Percentiles rank a stretch among this genome's conserved stretches.
Evolutionary conservation across 2,797 vertebrate species (phyloP).

Genomic region (Poeciliopsis presidionis): DNA sequence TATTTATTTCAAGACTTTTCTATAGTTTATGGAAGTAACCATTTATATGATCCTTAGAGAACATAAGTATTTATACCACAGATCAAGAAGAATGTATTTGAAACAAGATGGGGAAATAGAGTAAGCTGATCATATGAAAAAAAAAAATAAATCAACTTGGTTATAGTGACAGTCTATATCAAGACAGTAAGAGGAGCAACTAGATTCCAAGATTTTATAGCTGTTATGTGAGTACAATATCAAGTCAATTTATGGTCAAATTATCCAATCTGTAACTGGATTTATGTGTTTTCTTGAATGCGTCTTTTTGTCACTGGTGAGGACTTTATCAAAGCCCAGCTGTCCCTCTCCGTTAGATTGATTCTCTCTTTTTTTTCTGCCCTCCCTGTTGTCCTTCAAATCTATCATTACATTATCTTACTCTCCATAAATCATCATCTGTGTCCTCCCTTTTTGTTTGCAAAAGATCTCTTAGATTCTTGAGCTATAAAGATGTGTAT

Average conservation of each 20-base stretch:
- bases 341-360: conserved; percentile 13
- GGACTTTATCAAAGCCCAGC: neutral
- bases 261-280: neutral
- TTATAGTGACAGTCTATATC: no score
- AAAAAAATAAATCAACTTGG: no score
- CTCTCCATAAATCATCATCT: conserved; percentile 12
- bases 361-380: conserved; percentile 24
- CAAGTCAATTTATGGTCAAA: no score
- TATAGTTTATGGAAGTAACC: neutral
- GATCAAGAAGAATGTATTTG: no score
- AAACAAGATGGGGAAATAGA: no score
- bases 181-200: no score
- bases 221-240: no score
- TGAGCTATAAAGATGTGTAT: conserved; percentile 58
- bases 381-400: conserved; percentile 29
- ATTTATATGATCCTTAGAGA: no score
- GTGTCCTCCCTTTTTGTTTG: conserved; percentile 12
- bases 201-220: no score
- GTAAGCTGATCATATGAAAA: no score
- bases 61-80: no score
- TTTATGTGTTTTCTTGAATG: neutral
- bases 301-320: neutral
- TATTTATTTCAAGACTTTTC: conserved; percentile 35
- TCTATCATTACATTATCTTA: conserved; percentile 12
- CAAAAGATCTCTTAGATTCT: conserved; percentile 57